Evolutionary conservation across 2,888 invertebrate species (phyloP).

Genomic region (Parnassius orleans): DNA sequence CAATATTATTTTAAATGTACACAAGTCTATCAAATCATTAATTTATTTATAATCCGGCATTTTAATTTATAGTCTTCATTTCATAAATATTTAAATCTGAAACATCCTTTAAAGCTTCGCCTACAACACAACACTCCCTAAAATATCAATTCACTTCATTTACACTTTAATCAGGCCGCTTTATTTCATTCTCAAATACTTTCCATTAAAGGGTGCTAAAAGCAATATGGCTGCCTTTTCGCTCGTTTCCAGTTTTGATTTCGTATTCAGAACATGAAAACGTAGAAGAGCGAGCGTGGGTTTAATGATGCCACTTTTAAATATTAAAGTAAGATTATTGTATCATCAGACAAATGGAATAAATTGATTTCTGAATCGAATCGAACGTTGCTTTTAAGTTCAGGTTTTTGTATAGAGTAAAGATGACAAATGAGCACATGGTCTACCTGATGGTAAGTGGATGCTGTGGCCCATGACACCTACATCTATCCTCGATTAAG

Average conservation of each 20-base stretch:
- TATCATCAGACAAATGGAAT: constrained; percentile 57
- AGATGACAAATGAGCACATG: too few species aligned
- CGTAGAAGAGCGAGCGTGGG: constrained; percentile 57
- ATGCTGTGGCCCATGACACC: too few species aligned
- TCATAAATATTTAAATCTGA: constrained; percentile 28
- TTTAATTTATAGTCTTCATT: constrained; percentile 7
- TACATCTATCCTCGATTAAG: too few species aligned
- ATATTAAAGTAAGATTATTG: constrained; percentile 73
- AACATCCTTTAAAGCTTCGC: constrained; percentile 35
- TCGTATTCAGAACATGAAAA: constrained; percentile 68
- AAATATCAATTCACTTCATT: constrained; percentile 69
- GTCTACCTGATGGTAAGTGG: too few species aligned
- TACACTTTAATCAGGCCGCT: constrained; percentile 64
- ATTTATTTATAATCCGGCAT: constrained; percentile 6
- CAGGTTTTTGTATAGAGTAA: background rate
- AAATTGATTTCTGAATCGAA: constrained; percentile 22
- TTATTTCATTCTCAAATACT: constrained; percentile 57
- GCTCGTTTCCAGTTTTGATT: constrained; percentile 59
- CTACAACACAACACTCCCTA: constrained; percentile 47
- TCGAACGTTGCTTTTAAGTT: constrained; percentile 2
- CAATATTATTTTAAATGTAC: too few species aligned
- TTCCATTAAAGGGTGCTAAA: constrained; percentile 74
- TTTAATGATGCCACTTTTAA: constrained; percentile 71
- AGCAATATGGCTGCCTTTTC: constrained; percentile 70
- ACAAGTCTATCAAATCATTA: background rate